These are phyloP conservation scores for Oncorhynchus kisutch DNA, from an alignment of 2,113 vertebrate genomes.

Conservation along the genomic window DNA sequence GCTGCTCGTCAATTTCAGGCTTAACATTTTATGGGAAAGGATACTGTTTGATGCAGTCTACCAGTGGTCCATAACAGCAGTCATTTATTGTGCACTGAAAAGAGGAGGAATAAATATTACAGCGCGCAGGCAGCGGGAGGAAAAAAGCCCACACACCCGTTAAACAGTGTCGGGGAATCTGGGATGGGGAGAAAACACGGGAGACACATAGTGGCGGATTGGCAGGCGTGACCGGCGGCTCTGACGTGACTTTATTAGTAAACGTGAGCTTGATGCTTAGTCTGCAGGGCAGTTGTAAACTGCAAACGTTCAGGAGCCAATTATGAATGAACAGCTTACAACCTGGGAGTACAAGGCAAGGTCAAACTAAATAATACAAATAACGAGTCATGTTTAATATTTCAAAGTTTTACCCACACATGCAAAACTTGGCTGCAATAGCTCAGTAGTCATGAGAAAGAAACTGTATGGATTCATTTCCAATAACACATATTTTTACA, in stretches of 20 bases:
- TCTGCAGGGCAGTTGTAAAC: conserved; percentile 28
- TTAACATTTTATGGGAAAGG: conserved; percentile 97
- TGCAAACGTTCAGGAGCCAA: no score
- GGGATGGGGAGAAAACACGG: no score
- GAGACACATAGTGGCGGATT: conserved; percentile 53
- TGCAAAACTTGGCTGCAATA: no score
- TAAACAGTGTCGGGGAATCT: conserved; percentile 25
- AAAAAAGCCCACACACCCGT: conserved; percentile 30
- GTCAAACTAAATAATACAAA: no score
- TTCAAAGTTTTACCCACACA: no score
- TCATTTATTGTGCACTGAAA: conserved; percentile 98
- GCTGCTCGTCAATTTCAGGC: conserved; percentile 89
- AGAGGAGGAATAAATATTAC: conserved; percentile 69
- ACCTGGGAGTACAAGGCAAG: no score
- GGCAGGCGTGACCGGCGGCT: conserved; percentile 4
- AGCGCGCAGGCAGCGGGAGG: conserved; percentile 20
- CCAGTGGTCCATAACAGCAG: conserved; percentile 99
- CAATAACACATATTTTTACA: no score
- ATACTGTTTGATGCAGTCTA: conserved; percentile 99
- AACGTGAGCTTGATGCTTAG: conserved; percentile 72
- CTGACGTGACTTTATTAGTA: conserved; percentile 61
- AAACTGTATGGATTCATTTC: no score
- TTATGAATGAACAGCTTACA: no score
- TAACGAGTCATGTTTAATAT: conserved; percentile 5
- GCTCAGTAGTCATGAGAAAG: no score